Base-by-base conservation (phyloP, 2,888 invertebrate genomes). In the Yponomeuta cagnagella region DNA sequence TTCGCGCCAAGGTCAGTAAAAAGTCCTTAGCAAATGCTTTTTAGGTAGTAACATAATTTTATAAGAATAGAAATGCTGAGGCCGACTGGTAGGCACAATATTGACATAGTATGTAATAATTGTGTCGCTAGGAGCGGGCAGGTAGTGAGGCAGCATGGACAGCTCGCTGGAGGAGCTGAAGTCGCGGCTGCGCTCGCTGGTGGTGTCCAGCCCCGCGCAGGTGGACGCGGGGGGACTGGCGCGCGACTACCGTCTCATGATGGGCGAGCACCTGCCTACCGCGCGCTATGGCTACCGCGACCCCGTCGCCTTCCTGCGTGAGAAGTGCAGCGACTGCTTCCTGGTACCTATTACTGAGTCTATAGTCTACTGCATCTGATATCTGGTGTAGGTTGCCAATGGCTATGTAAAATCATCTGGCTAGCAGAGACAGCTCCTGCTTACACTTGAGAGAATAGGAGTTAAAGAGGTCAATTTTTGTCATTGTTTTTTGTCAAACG, bases 171-270 rank as follows among this genome's bases (percentile, higher is more conserved):
- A 79, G 31, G 76, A 83, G 69, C 72, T 91, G 71, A 90, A 90
- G 77, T 75, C 79, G 31, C 77, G 79, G 74, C 77, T 92, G 71
- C 81, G 86, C 12, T 86, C 90, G 23, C 77, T 92, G 73, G 90
- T 90, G 74, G 90, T 92, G 73, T 92, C 91, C 5, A 84, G 85
- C 72, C 84, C 90, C 1, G 80, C 84, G 1, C 80, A 84, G 73
- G 78, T 91, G 75, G 85, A 88, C 71, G 80, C 85, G 71, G 79
- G 80, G n/a, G 73, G 82, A 4, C 76, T 92, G 70, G 70, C 82
- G 73, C 79, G 84, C 2, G 91, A 92, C 78, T 91, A 90, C 74
- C 80, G 82, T 43, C 79, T 73, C 73, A 83, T 90, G 82, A 76
- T 89, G 72, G 90, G 90, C 12, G 71, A 73, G 2, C 74, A 77